These are phyloP conservation scores for Tetramorium parvispinum DNA, from an alignment of 1,140 invertebrate species.

Conservation along the genomic window DNA sequence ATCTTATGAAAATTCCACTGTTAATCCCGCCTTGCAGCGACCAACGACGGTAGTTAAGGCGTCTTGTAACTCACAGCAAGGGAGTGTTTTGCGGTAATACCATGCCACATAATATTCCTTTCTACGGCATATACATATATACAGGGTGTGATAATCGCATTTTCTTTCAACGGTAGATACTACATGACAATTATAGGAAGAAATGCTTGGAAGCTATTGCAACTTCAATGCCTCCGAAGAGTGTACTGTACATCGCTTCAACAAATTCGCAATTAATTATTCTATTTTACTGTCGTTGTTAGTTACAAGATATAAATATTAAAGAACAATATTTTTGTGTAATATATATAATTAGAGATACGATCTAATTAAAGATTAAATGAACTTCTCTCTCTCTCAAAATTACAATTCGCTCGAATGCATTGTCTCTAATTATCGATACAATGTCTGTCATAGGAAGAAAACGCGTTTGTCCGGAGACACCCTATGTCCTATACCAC, in stretches of 20 bases:
- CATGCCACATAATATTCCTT: conserved; percentile 51
- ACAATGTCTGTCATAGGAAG: conserved; percentile 3
- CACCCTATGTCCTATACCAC: conserved; percentile 6
- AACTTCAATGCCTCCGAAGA: not conserved
- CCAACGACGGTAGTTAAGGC: conserved; percentile 38
- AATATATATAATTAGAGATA: not conserved
- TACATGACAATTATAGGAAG: conserved; percentile 14
- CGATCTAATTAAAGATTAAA: not conserved
- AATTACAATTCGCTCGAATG: not conserved
- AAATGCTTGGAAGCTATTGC: conserved; percentile 16
- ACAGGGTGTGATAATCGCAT: conserved; percentile 42
- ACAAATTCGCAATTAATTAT: not conserved
- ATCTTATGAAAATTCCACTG: conserved; percentile 47
- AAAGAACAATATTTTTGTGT: not conserved
- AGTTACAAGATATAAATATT: not conserved
- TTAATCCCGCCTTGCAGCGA: conserved; percentile 27
- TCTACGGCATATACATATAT: not conserved
- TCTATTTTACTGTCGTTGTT: not conserved
- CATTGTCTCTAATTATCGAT: not conserved
- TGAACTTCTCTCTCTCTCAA: not conserved
- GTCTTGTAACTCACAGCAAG: conserved; percentile 45
- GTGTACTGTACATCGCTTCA: not conserved
- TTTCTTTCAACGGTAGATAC: conserved; percentile 38
- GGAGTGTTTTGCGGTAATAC: conserved; percentile 46
- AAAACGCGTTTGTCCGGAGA: conserved; percentile 16